Conservation (phyloP, 2,797 vertebrate genomes). For the Anabacerthia variegaticeps region DNA sequence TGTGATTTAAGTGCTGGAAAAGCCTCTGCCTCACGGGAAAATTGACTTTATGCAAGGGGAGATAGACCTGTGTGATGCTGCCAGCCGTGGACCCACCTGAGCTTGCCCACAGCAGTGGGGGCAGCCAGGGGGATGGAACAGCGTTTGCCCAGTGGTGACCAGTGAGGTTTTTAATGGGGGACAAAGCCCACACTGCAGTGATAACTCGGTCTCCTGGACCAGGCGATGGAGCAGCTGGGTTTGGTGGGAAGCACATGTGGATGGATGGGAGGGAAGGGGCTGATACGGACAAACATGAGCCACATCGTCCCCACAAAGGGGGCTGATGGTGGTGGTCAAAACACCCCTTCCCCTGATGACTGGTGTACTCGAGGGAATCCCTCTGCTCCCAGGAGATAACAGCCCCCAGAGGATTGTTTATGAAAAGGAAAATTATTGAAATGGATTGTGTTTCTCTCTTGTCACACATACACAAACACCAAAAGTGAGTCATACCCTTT, state of each 20-base stretch:
- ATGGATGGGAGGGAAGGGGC: background rate
- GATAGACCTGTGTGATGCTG: background rate
- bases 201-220: background rate
- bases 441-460: background rate
- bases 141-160: background rate
- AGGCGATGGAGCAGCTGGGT: background rate
- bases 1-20: background rate
- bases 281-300: accelerated
- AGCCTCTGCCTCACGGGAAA: background rate
- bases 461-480: accelerated
- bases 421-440: background rate
- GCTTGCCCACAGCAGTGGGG: background rate
- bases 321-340: background rate
- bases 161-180: background rate
- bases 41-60: background rate
- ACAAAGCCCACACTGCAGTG: background rate
- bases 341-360: accelerated
- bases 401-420: background rate
- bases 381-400: background rate
- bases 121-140: background rate
- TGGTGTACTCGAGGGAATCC: background rate
- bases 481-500: background rate
- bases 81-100: background rate
- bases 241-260: background rate
- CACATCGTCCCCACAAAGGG: background rate